Evolutionary conservation across 2,888 invertebrate species (phyloP).

Genomic region (Micropterix aruncella): DNA sequence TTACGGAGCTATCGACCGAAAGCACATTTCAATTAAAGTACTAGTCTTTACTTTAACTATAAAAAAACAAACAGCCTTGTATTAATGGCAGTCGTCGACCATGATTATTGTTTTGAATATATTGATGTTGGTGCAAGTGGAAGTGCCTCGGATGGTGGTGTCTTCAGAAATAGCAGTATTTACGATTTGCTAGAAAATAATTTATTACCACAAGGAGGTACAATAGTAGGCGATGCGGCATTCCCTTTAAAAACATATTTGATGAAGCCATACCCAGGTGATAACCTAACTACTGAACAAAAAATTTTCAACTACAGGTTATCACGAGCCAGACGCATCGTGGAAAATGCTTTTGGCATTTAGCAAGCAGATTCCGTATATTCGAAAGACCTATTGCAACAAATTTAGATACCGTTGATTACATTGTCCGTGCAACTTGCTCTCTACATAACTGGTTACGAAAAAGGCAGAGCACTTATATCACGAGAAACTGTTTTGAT

Average conservation of each 20-base stretch:
- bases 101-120: constrained; percentile 11
- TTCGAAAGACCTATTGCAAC: no score
- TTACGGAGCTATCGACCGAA: no score
- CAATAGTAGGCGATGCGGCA: constrained; percentile 11
- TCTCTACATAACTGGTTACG: no score
- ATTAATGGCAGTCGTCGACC: constrained; percentile 10
- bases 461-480: no score
- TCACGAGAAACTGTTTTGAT: no score
- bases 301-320: constrained; percentile 9
- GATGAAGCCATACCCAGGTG: constrained; percentile 9
- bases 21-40: constrained; percentile 1
- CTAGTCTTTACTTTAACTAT: constrained; percentile 6
- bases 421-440: no score
- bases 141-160: constrained; percentile 7
- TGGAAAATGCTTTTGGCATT: no score
- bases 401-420: no score
- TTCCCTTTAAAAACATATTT: constrained; percentile 9
- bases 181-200: constrained; percentile 4
- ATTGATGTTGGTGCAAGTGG: constrained; percentile 12
- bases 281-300: constrained; percentile 7
- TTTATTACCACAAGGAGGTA: constrained; percentile 4
- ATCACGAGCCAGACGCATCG: no score
- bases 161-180: constrained; percentile 6
- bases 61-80: constrained; percentile 10
- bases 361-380: no score